Conservation (phyloP, 2,888 invertebrate species). For the Drosophila kanekoi region DNA sequence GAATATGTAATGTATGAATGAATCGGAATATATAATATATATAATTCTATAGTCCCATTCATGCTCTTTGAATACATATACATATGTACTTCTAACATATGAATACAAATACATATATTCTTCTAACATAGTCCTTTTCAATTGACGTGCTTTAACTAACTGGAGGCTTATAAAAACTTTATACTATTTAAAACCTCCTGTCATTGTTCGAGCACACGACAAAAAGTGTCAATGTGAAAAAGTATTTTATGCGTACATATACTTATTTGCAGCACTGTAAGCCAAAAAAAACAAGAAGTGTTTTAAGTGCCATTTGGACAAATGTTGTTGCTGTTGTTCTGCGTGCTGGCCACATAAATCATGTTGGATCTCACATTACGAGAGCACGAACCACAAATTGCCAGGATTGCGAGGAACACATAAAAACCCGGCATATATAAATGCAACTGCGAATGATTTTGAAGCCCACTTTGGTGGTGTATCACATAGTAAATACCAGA, state of each 20-base stretch:
- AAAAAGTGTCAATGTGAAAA: conserved; percentile 12
- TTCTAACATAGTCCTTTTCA: no score
- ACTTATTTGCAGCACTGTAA: conserved; percentile 2
- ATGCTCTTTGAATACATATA: no score
- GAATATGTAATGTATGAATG: no score
- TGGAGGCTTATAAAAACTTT: background rate
- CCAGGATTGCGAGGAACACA: conserved; percentile 16
- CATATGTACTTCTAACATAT: no score
- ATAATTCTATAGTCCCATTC: no score
- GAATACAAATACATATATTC: no score
- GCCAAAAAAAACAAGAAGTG: conserved; percentile 2
- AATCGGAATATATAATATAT: no score
- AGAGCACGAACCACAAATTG: conserved; percentile 31
- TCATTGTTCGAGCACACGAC: background rate
- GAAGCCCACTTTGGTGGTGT: background rate
- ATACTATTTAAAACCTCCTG: conserved; percentile 11
- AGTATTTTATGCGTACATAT: background rate
- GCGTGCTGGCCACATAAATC: conserved; percentile 35
- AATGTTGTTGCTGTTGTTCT: conserved; percentile 2
- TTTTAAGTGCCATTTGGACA: background rate
- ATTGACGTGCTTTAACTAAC: no score
- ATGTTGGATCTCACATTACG: conserved; percentile 18
- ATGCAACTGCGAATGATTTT: conserved; percentile 5
- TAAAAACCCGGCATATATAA: conserved; percentile 4
- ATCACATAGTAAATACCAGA: background rate